Evolutionary conservation across 2,113 vertebrate species (phyloP).

Genomic region (Etheostoma spectabile): DNA sequence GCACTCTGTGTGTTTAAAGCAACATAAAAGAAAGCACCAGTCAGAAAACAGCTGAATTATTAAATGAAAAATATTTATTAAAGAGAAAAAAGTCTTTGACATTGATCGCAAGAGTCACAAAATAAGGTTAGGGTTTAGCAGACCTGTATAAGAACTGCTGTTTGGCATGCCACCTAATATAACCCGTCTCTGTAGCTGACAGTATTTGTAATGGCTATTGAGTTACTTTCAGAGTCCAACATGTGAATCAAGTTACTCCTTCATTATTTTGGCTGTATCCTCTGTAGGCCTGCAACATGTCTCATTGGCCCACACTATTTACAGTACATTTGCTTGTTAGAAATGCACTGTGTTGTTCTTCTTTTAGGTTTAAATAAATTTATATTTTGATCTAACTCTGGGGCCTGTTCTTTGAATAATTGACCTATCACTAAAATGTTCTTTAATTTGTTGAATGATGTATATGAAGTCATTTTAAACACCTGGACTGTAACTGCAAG

Average conservation of each 20-base stretch:
- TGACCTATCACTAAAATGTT: background rate
- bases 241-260: slow-evolving; percentile 39
- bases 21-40: background rate
- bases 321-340: background rate
- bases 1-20: background rate
- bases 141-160: background rate
- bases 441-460: background rate
- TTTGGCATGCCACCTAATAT: background rate
- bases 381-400: slow-evolving; percentile 36
- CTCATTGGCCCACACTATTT: background rate
- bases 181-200: background rate
- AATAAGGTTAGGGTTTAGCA: background rate
- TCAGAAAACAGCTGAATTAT: background rate
- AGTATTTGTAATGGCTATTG: background rate
- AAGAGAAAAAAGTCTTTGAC: background rate
- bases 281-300: background rate
- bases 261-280: background rate
- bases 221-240: slow-evolving; percentile 2
- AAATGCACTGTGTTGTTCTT: slow-evolving; percentile 15
- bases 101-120: background rate
- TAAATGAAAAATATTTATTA: background rate
- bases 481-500: background rate
- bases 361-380: slow-evolving; percentile 51
- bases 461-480: background rate
- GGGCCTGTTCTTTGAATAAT: slow-evolving; percentile 3